phyloP scores from a whole-genome alignment of 2,113 vertebrate genomes.

The Pyrgilauda ruficollis region DNA sequence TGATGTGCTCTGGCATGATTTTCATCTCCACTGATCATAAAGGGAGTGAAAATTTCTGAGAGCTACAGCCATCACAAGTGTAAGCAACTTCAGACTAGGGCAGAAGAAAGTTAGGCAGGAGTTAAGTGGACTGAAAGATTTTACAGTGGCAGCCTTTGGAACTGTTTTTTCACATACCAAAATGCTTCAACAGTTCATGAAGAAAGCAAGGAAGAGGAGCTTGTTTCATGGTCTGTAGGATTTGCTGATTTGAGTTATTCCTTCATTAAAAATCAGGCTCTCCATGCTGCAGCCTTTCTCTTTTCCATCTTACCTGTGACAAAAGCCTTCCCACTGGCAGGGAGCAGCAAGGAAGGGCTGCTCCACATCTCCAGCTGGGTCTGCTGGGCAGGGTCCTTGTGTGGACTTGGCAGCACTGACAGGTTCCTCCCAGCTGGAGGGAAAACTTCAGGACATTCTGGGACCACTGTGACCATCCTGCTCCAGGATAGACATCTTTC shows the following conservation, averaged over 20 bases:
- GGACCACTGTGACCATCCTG: not conserved
- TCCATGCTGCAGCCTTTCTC: not conserved
- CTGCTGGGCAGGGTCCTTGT: not conserved
- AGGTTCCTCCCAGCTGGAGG: not conserved
- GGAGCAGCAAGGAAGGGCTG: not conserved
- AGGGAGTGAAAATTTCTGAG: not conserved
- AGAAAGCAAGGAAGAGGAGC: not conserved
- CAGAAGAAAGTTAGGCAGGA: not conserved
- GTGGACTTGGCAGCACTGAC: not conserved
- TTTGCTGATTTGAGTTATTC: not conserved
- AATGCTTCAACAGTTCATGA: not conserved
- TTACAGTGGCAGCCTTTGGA: not conserved
- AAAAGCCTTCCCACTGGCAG: not conserved
- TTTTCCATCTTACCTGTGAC: not conserved
- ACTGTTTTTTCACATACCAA: not conserved
- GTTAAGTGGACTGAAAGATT: not conserved
- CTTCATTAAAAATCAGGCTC: not conserved
- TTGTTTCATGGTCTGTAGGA: not conserved
- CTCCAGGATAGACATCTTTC: not conserved
- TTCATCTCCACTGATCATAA: not conserved
- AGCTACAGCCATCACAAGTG: not conserved
- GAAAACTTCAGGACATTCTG: not conserved
- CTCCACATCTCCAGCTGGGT: not conserved
- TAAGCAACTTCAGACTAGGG: not conserved
- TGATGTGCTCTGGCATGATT: not conserved